These are phyloP conservation scores for Bombus soroeensis DNA, from an alignment of 1,140 invertebrate species.

Conservation along the genomic window DNA sequence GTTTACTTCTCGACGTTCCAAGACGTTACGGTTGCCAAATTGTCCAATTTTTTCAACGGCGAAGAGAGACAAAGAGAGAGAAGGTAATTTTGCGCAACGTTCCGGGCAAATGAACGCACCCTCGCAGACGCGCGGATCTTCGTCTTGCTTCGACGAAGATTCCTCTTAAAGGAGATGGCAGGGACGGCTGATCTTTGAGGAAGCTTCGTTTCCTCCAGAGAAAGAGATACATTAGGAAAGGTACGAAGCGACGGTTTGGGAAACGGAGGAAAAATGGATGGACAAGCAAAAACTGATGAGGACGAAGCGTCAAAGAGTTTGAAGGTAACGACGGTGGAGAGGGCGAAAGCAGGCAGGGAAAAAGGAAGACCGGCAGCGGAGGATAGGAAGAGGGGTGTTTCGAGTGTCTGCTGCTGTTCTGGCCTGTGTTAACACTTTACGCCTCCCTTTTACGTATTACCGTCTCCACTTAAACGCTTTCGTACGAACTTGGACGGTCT, in stretches of 20 bases:
- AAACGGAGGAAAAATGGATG: slow-evolving; percentile 9
- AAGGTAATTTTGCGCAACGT: no score
- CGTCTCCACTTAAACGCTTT: slow-evolving; percentile 57
- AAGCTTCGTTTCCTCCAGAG: neutral
- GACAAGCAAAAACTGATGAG: slow-evolving; percentile 43
- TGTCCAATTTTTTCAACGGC: no score
- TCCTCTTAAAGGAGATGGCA: neutral
- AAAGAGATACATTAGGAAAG: slow-evolving; percentile 2
- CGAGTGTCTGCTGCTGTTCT: slow-evolving; percentile 65
- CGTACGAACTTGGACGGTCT: slow-evolving; percentile 57
- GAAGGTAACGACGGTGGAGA: slow-evolving; percentile 1
- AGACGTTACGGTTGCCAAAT: no score
- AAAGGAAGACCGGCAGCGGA: neutral
- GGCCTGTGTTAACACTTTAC: slow-evolving; percentile 71
- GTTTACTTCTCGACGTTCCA: no score
- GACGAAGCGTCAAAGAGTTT: slow-evolving; percentile 47
- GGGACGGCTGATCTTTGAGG: neutral
- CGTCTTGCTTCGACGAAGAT: neutral
- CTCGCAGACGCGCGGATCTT: neutral
- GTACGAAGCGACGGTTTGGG: slow-evolving; percentile 3
- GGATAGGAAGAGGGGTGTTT: slow-evolving; percentile 47
- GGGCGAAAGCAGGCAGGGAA: neutral
- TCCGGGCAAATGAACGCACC: neutral
- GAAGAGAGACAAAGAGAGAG: no score
- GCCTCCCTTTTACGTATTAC: slow-evolving; percentile 72